Base-by-base conservation (phyloP, 2,888 invertebrate species). In the Dinocampus coccinellae region DNA sequence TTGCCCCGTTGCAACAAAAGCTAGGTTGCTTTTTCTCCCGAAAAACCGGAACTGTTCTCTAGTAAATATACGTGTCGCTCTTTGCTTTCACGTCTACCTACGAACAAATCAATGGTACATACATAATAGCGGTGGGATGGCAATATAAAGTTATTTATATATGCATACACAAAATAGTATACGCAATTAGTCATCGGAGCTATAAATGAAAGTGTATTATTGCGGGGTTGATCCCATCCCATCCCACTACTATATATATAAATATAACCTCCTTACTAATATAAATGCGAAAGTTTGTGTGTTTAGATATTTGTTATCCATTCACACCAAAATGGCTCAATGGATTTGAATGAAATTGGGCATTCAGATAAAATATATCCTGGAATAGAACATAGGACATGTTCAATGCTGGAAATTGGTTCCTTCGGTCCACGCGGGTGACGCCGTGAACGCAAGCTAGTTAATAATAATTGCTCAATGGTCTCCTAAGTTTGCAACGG, bases 61-160 rank as follows among this genome's bases (percentile, higher is more conserved):
- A 94, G 91, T 90, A 95, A 92, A 95, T 95, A 92, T 95, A 95
- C 87, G 95, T 95, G 92, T 94, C 93, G 91, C 95, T 95, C 92
- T 83, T 85, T 80, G 83, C 81, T 80, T 78, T 83, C 78, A 70
- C 81, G 78, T 80, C 81, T 79, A 80, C 87, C 87, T 87, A 87
- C 75, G 81, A 85, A 85, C 82, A 84, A 72, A 74, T 16, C n/a
- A n/a, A 64, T 66, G 67, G 47, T 47, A 47, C 47, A 47, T 10
- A 36, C 20, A 47, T 16, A 47, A 47, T 53, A 57, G 26, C 63
- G 16, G 57, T 36, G 62, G 24, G 20, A 47, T 33, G 57, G 57
- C 65, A 66, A 57, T 70, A 62, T 62, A 53, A 34, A 62, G 34
- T 16, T 57, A 57, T 57, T n/a, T 6, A 47, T 47, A 20, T 29